Percentiles rank a stretch among this genome's conserved stretches.
These are phyloP conservation scores for Dasypus novemcinctus DNA, from an alignment of 2,113 vertebrate genomes.

Conservation along the genomic window DNA sequence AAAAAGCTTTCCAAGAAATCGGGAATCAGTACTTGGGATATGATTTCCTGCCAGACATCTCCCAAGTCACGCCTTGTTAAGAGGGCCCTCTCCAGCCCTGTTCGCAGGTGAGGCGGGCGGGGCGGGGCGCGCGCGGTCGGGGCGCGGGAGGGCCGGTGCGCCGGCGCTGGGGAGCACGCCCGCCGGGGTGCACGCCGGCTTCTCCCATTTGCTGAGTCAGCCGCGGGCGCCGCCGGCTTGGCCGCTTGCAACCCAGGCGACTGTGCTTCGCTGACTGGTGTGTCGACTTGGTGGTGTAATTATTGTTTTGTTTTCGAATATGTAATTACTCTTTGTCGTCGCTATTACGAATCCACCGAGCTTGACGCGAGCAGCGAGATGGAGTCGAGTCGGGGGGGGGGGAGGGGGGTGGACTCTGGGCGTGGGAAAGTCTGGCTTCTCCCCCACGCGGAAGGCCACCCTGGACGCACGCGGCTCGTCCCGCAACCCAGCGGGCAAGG, in stretches of 20 bases:
- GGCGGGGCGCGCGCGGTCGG: background rate
- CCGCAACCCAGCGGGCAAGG: background rate
- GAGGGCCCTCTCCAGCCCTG: background rate
- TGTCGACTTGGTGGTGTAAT: conserved; percentile 80
- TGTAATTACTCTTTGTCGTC: conserved; percentile 84
- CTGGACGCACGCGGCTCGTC: background rate
- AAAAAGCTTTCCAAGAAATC: background rate
- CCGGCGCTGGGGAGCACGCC: conserved; percentile 47
- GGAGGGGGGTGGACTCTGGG: background rate
- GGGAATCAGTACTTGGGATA: background rate
- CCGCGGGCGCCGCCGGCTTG: conserved; percentile 26
- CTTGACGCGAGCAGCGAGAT: conserved; percentile 45
- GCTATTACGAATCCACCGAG: conserved; percentile 71
- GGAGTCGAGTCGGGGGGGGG: background rate
- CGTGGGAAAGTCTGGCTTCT: background rate
- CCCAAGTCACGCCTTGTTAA: background rate
- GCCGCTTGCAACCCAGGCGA: conserved; percentile 71
- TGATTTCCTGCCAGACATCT: background rate
- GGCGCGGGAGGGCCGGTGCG: background rate
- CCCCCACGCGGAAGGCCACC: background rate
- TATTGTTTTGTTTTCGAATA: conserved; percentile 84
- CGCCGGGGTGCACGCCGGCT: background rate
- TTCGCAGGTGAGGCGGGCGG: background rate
- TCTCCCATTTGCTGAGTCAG: conserved; percentile 80
- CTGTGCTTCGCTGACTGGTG: conserved; percentile 75